Base-by-base conservation (phyloP, 30 jellyfish, hydroid and myxozoan species). In the Catostylus mosaicus region DNA sequence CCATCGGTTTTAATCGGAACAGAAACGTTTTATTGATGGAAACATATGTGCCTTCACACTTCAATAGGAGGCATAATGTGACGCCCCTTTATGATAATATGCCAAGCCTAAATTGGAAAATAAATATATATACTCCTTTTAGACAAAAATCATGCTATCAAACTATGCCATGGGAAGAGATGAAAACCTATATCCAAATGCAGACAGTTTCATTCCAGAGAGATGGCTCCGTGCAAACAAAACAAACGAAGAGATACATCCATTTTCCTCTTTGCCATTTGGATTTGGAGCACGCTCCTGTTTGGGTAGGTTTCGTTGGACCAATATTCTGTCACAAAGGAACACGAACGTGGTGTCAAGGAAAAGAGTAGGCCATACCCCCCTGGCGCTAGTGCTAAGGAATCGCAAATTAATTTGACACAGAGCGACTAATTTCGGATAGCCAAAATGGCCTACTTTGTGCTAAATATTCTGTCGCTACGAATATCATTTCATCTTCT, bases 181-280 rank as follows among this genome's bases (percentile, higher is more conserved):
- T 46, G 84, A 63, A 7, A 51, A 48, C 24, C 1, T 38, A 30
- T 81, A 12, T 50, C 85, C 91, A n/a, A 51, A 81, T 35, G 80
- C 91, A 19, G 20, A 26, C 72, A 30, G 38, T 12, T 65, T 81
- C 63, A 19, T 56, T 27, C 91, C 91, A 64, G 91, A 81, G 84
- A 67, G 91, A 46, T 81, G 91, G 91, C 34, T 81, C 34, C 83
- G 91, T 38, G 84, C 50, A 35, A 81, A 54, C 30, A 38, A 66
- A 11, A 34, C 22, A 27, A 46, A 36, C 31, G 32, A 26, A 20
- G 65, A 50, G 50, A 45, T 51, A 34, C 46, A 81, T 35, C 91
- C 83, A 9, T 81, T 81, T 32, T 18, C 84, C 3, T 20, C 91
- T 10, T 23, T 81, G 38, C 80, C 89, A 19, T 77, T 77, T 30